phyloP scores from a whole-genome alignment of 2,888 invertebrate species.

The Keiferia lycopersicella region DNA sequence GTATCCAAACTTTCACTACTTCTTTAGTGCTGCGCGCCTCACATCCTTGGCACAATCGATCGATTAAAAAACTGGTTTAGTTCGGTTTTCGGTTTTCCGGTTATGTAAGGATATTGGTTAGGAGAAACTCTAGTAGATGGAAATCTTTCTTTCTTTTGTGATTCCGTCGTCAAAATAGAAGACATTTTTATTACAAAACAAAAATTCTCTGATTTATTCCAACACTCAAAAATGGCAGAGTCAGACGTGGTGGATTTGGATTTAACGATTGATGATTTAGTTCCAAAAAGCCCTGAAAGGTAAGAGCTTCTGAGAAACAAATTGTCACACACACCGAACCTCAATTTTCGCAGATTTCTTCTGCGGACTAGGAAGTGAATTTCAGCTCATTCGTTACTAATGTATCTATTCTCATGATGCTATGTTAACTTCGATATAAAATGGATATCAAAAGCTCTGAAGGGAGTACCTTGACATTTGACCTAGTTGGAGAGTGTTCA shows the following conservation, averaged over 20 bases:
- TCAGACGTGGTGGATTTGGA: constrained; percentile 71
- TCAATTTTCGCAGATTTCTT: neutral
- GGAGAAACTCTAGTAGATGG: neutral
- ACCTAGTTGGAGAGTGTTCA: constrained; percentile 54
- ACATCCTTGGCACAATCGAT: neutral
- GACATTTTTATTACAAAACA: constrained; percentile 42
- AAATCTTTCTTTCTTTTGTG: constrained; percentile 53
- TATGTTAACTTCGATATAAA: neutral
- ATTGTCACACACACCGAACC: neutral
- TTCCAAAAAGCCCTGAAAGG: constrained; percentile 78
- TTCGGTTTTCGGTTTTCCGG: neutral
- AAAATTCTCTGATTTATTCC: constrained; percentile 35
- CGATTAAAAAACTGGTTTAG: neutral
- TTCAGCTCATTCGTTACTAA: neutral
- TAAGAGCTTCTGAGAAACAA: constrained; percentile 38
- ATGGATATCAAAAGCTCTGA: neutral
- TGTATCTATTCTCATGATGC: neutral
- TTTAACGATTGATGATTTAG: constrained; percentile 74
- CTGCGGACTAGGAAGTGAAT: constrained; percentile 1
- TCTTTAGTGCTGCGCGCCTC: neutral
- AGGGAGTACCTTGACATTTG: constrained; percentile 59
- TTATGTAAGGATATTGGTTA: neutral
- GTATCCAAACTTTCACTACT: neutral
- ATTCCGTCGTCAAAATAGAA: constrained; percentile 65
- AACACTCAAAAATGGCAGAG: constrained; percentile 65